Base-by-base conservation (phyloP, 2,113 vertebrate species). In the Rhinichthys klamathensis region DNA sequence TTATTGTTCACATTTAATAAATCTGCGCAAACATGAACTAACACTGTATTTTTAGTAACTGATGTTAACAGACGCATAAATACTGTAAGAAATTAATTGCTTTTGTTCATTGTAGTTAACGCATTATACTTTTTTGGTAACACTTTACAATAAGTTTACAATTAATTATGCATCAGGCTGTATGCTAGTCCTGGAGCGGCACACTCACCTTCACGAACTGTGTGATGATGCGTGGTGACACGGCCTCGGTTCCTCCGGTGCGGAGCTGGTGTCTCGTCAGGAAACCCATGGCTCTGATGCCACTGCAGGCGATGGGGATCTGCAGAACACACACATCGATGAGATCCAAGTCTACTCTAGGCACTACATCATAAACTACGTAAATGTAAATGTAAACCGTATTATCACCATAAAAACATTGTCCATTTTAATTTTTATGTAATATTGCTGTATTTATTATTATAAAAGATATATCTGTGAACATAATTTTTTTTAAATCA, bases 261-360 rank as follows among this genome's bases (percentile, higher is more conserved):
- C 94, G 93, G 15, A 98, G 95, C 88, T 97, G 95, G 88, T 99
- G 92, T 84, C 96, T 97, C 96, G 97, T 96, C 51, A 99, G 95
- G 91, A 94, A 99, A 70, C 98, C 98, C 96, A 99, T 95, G 27
- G 94, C 97, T 90, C 97, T 93, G 92, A 99, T 95, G 38, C 98
- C 98, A 56, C 98, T 99, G 78, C 96, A 95, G 0, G 98, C 97
- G 11, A 99, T 99, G 56, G 97, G 98, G 86, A 99, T 97, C 98
- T 99, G 80, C 46, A 86, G 32, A 12, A 82, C 23, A 84, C 46
- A 78, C 2, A 83, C 72, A 79, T 25, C 11, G 12, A 61, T 44
- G 75, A 30, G 30, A 30, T 30, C 1, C 30, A 30, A 30, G 30
- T n/a, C n/a, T n/a, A n/a, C n/a, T n/a, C 7, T 41, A 41, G 8